These are phyloP conservation scores for Brachyhypopomus occidentalis DNA, from an alignment of 2,113 vertebrate genomes.

Conservation along the genomic window DNA sequence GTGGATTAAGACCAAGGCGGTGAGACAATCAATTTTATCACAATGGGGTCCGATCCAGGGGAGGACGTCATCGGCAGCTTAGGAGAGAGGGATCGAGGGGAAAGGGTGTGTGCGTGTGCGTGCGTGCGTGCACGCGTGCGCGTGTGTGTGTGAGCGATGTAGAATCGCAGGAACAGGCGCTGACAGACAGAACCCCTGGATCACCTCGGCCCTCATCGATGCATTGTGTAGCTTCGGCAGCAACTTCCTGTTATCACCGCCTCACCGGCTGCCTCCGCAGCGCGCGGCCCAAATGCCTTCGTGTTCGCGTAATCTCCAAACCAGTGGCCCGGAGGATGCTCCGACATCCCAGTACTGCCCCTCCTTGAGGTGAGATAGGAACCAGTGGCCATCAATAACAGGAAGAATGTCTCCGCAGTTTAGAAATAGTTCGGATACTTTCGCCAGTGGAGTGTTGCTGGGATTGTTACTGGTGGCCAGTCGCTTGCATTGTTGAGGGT, in stretches of 20 bases:
- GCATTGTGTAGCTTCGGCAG: constrained; percentile 43
- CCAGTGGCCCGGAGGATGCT: constrained; percentile 28
- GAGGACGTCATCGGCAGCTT: constrained; percentile 48
- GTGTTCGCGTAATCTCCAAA: constrained; percentile 44
- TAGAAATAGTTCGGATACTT: constrained; percentile 53
- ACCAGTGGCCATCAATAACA: constrained; percentile 53
- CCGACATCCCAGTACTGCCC: constrained; percentile 36
- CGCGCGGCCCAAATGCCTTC: constrained; percentile 27
- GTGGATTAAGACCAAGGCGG: constrained; percentile 55
- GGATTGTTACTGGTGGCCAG: constrained; percentile 43
- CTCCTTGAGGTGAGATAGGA: constrained; percentile 44
- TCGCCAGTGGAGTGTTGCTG: constrained; percentile 17
- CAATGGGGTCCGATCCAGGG: constrained; percentile 50
- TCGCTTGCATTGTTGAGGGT: constrained; percentile 49
- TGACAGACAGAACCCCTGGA: constrained; percentile 39
- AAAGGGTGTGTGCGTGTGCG: background rate
- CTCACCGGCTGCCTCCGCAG: constrained; percentile 10
- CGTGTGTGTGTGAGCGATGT: constrained; percentile 1
- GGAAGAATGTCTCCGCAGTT: constrained; percentile 55
- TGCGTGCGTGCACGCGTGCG: background rate
- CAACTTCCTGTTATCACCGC: constrained; percentile 46
- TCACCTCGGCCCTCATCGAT: constrained; percentile 19
- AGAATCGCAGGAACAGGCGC: constrained; percentile 38
- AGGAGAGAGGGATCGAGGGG: constrained; percentile 4
- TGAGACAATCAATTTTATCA: constrained; percentile 59